Evolutionary conservation across 2,113 vertebrate species (phyloP), one percentile per base, ranked within the genome.

Genomic region (Forbesichthys papilliferus): DNA sequence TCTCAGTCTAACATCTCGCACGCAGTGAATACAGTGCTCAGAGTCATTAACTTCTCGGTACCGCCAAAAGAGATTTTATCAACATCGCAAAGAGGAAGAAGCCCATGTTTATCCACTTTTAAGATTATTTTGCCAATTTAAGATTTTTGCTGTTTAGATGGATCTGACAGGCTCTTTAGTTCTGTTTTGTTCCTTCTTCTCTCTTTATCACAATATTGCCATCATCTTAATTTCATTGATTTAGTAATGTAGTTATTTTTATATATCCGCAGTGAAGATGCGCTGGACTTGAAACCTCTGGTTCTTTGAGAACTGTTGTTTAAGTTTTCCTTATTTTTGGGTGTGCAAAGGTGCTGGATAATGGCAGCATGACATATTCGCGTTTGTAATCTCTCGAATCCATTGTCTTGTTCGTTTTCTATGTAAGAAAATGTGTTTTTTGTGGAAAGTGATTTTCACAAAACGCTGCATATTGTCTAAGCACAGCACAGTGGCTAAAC

Each of bases 41-140:
- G 68, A 75, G 85, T 75, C 78, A 80, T 84, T 63, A 77, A 70
- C 57, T 66, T 76, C 54, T 79, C 27, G 36, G 12, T 53, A 16
- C 54, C 13, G 54, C 67, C 74, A 68, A 57, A 70, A 60, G 57
- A 62, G 75, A 84, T 82, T 77, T 78, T 72, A 73, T 87, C 69
- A 48, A 5, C 2, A 3, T 12, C 3, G 51, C 18, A 56, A 47
- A 69, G 49, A 66, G 67, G 47, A 9, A 66, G 16, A 57, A 34
- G 48, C 69, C 57, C 33, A 12, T 56, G 66, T 77, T 77, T 60
- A 57, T 56, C 13, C 27, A 27, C 27, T 27, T 27, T 2, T 27
- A 27, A 58, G 59, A 67, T 67, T 58, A 10, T 33, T 27, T 58
- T 66, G 64, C 61, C 59, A 67, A 64, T 74, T 70, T 76, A 79